phyloP scores from a whole-genome alignment of 2,797 vertebrate genomes.

The Brotula barbata region DNA sequence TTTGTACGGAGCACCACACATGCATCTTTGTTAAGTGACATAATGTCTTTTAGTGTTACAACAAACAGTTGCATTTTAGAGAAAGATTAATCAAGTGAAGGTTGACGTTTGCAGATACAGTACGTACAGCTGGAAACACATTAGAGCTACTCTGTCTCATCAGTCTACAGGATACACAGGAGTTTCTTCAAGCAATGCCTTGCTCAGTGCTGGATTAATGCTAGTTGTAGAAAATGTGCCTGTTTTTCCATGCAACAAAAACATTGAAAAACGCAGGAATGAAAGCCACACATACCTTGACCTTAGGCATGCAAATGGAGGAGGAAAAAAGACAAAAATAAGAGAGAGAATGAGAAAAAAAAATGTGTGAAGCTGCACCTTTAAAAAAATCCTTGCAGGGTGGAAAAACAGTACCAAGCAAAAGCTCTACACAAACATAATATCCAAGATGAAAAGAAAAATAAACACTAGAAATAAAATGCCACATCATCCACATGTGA shows the following conservation, averaged over 20 bases:
- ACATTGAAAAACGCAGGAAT: conserved; percentile 43
- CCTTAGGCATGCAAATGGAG: conserved; percentile 79
- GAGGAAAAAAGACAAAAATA: conserved; percentile 57
- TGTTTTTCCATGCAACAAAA: not conserved
- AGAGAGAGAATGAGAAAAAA: conserved; percentile 51
- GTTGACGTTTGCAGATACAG: not conserved
- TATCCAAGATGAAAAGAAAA: conserved; percentile 27
- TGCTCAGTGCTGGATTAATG: not conserved
- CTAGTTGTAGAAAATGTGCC: conserved; percentile 5
- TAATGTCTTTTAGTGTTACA: no score
- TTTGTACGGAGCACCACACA: no score
- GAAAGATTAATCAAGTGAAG: not conserved
- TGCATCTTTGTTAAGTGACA: no score
- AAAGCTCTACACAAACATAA: conserved; percentile 4
- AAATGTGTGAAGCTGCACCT: conserved; percentile 19
- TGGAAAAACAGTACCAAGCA: conserved; percentile 3
- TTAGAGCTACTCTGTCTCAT: not conserved
- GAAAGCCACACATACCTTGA: conserved; percentile 78
- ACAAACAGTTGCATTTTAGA: not conserved
- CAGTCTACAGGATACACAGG: not conserved
- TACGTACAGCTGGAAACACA: not conserved
- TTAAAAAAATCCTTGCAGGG: conserved; percentile 21
- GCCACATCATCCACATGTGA: conserved; percentile 4
- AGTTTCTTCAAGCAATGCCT: not conserved
- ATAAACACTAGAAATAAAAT: conserved; percentile 18